Conservation (phyloP, 1,140 invertebrate species). For the Leptestheria dahalacensis region DNA sequence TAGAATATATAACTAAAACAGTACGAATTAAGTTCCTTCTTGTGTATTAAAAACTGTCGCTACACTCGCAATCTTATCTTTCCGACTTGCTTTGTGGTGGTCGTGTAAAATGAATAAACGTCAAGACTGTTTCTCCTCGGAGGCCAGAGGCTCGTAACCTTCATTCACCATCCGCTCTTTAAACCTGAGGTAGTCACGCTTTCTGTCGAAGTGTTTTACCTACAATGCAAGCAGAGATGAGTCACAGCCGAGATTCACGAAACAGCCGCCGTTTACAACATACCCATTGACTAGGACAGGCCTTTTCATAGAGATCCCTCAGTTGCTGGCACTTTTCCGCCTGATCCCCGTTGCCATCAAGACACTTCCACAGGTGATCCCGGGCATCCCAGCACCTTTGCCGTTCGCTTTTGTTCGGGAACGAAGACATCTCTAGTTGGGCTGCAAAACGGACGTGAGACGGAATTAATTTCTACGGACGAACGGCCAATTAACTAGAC, state of each 20-base stretch:
- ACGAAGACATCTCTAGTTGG: too few relatives aligned
- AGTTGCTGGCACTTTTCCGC: conserved; percentile 1
- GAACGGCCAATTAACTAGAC: too few relatives aligned
- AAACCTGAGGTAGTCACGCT: conserved; percentile 70
- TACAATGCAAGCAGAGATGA: conserved; percentile 25
- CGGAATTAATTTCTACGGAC: too few relatives aligned
- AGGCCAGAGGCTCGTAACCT: conserved; percentile 53
- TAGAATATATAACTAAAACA: too few relatives aligned
- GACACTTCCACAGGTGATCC: not conserved
- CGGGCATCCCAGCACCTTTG: conserved; percentile 9
- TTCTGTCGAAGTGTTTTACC: conserved; percentile 87
- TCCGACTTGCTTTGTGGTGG: too few relatives aligned
- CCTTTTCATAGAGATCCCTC: not conserved
- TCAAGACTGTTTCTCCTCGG: not conserved
- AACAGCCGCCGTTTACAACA: not conserved
- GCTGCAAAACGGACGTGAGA: too few relatives aligned
- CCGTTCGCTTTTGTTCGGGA: not conserved
- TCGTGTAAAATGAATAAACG: not conserved
- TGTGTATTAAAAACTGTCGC: too few relatives aligned
- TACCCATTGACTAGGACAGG: conserved; percentile 9
- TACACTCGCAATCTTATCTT: too few relatives aligned
- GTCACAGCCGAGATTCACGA: too few relatives aligned
- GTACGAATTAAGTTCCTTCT: too few relatives aligned
- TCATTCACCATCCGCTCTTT: conserved; percentile 72
- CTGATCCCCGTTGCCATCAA: not conserved